These are phyloP conservation scores for Parotia lawesii DNA, from an alignment of 2,113 vertebrate genomes.

Conservation along the genomic window DNA sequence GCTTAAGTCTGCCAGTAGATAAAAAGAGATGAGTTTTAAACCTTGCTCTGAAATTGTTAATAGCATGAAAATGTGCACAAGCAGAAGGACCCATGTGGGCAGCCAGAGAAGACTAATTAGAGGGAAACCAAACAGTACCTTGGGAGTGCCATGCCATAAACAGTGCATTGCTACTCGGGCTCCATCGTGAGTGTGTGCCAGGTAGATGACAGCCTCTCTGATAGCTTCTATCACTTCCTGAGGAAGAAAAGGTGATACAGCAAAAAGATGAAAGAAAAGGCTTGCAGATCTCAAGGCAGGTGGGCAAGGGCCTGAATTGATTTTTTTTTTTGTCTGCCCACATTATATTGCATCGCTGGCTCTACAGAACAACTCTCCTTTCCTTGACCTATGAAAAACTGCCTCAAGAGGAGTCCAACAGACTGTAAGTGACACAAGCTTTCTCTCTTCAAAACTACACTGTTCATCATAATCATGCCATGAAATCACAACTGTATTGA, in stretches of 20 bases:
- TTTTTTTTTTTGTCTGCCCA: background rate
- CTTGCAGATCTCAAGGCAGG: background rate
- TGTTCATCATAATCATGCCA: background rate
- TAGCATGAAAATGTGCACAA: background rate
- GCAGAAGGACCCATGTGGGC: background rate
- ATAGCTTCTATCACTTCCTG: constrained; percentile 97
- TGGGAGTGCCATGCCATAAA: constrained; percentile 93
- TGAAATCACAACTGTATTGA: background rate
- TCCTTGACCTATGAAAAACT: background rate
- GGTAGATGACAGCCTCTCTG: constrained; percentile 90
- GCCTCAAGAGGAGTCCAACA: background rate
- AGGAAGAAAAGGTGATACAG: background rate
- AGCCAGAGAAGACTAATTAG: background rate
- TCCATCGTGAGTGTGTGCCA: constrained; percentile 93
- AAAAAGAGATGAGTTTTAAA: background rate
- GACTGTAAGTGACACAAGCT: background rate
- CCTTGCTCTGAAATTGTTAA: background rate
- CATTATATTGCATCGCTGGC: background rate
- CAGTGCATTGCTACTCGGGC: constrained; percentile 93
- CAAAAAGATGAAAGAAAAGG: background rate
- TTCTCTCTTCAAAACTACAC: background rate
- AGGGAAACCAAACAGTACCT: constrained; percentile 70
- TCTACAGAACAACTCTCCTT: background rate
- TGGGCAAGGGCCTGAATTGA: rapidly evolving
- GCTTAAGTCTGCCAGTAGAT: background rate